These are phyloP conservation scores for Agapornis canus DNA, from an alignment of 2,797 vertebrate species.

Conservation along the genomic window DNA sequence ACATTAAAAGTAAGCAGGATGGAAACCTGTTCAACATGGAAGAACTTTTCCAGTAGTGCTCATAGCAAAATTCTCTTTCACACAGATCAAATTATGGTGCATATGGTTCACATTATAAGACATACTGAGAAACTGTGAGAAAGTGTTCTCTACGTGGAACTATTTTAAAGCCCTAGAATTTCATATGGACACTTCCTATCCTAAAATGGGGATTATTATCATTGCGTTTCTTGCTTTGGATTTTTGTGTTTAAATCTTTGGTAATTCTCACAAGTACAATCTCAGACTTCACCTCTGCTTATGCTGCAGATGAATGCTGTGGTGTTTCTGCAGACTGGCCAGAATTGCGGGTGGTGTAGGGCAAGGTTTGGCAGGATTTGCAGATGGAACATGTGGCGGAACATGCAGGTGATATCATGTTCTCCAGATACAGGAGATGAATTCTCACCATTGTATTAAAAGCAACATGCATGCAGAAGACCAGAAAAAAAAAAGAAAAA, in stretches of 20 bases:
- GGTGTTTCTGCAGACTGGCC: constrained; percentile 33
- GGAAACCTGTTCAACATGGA: constrained; percentile 74
- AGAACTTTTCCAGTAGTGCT: constrained; percentile 85
- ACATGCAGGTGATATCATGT: fast-evolving
- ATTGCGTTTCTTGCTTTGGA: background rate
- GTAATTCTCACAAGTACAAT: constrained; percentile 83
- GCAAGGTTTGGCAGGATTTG: background rate
- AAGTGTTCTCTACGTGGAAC: background rate
- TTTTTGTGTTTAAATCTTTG: constrained; percentile 80
- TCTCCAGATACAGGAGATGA: background rate
- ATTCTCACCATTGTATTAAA: background rate
- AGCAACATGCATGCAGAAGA: background rate
- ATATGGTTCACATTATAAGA: background rate
- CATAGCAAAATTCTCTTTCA: constrained; percentile 66
- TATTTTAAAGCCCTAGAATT: background rate
- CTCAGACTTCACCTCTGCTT: constrained; percentile 85
- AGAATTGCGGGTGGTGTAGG: constrained; percentile 25
- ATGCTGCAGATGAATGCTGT: constrained; percentile 78
- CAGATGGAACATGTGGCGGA: background rate
- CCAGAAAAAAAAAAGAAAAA: background rate
- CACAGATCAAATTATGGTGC: background rate
- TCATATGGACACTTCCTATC: background rate
- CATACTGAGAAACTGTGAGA: background rate
- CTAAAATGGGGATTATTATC: background rate
- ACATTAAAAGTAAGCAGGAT: constrained; percentile 76